Evolutionary conservation across 1,140 invertebrate species (phyloP).

Genomic region (Eriocheir sinensis): DNA sequence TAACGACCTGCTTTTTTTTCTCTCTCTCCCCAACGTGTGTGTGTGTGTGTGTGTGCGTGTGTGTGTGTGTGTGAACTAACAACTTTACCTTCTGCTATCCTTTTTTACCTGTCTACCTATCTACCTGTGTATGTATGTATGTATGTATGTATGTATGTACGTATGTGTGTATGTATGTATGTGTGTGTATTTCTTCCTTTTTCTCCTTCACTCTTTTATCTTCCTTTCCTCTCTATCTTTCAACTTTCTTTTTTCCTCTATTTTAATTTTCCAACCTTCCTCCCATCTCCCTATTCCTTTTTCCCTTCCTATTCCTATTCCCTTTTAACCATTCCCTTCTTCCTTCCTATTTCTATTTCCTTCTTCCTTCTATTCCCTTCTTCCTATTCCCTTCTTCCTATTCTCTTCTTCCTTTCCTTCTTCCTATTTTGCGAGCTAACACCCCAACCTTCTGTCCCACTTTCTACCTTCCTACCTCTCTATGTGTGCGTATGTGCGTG

Average conservation of each 20-base stretch:
- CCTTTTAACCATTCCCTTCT: background rate
- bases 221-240: background rate
- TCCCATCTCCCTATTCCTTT: conserved; percentile 7
- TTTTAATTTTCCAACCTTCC: background rate
- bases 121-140: background rate
- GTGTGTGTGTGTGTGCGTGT: background rate
- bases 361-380: background rate
- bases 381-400: background rate
- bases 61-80: too few species aligned
- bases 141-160: conserved; percentile 26
- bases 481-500: background rate
- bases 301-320: background rate
- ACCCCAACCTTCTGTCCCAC: too few species aligned
- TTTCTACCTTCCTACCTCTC: background rate
- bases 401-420: background rate
- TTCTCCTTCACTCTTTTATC: background rate
- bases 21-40: too few species aligned
- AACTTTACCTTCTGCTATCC: background rate
- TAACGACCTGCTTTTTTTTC: too few species aligned
- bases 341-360: background rate
- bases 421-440: background rate
- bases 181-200: conserved; percentile 14
- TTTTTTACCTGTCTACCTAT: background rate
- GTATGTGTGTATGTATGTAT: conserved; percentile 52
- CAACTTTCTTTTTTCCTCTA: background rate